Evolutionary conservation across 2,113 vertebrate species (phyloP).

Genomic region (Larimichthys polyactis): DNA sequence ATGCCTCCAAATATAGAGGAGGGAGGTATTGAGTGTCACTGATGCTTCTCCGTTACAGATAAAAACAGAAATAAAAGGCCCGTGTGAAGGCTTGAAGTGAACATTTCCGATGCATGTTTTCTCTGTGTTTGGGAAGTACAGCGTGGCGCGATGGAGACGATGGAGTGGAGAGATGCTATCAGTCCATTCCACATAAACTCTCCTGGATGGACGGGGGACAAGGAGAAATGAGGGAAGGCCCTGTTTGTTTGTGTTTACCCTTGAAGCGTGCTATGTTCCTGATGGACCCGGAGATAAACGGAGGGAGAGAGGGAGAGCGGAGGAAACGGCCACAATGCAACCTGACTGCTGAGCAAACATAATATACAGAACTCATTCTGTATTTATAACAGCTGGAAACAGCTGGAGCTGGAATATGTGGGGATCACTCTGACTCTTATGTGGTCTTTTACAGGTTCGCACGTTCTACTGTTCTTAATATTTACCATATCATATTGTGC

Average conservation of each 20-base stretch:
- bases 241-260: constrained; percentile 81
- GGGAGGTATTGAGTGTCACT: neutral
- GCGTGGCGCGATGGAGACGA: constrained; percentile 74
- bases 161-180: constrained; percentile 77
- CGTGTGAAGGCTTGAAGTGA: constrained; percentile 65
- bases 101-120: constrained; percentile 73
- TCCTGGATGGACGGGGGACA: constrained; percentile 51
- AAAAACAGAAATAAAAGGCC: constrained; percentile 53
- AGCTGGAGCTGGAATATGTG: neutral
- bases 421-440: neutral
- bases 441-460: neutral
- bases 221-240: constrained; percentile 28
- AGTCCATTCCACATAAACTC: constrained; percentile 76
- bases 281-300: constrained; percentile 69
- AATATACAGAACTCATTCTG: neutral
- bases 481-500: neutral
- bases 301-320: constrained; percentile 5
- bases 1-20: constrained; percentile 17
- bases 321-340: constrained; percentile 3
- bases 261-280: constrained; percentile 73
- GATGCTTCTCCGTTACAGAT: constrained; percentile 42
- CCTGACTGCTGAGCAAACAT: constrained; percentile 33
- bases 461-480: too few species aligned
- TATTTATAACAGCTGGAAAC: neutral
- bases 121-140: constrained; percentile 77